phyloP scores from a whole-genome alignment of 2,888 invertebrate species.

The Lepetodrilus schrolli region DNA sequence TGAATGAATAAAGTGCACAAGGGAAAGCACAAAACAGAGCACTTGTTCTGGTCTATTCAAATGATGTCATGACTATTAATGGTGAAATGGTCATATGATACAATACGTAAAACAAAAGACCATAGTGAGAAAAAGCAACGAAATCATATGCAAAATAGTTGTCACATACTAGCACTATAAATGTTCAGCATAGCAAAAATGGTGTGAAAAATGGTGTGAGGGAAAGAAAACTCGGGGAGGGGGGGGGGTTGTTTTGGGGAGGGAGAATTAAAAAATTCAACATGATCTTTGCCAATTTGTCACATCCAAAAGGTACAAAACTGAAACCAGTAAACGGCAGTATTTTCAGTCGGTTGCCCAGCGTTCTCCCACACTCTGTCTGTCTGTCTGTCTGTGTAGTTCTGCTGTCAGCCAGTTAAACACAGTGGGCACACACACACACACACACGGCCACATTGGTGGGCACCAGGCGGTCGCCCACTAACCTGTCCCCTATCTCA shows the following conservation, averaged over 20 bases:
- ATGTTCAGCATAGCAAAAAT: constrained; percentile 16
- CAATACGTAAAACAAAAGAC: constrained; percentile 15
- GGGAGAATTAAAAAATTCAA: constrained; percentile 1
- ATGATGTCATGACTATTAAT: constrained; percentile 14
- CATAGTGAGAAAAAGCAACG: constrained; percentile 14
- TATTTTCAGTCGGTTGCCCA: constrained; percentile 10
- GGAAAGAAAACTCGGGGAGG: too few relatives aligned
- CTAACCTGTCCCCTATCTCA: background rate
- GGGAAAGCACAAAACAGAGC: background rate
- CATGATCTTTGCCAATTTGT: constrained; percentile 22
- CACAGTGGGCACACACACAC: background rate
- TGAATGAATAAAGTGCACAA: too few relatives aligned
- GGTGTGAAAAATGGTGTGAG: too few relatives aligned
- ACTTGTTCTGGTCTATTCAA: background rate
- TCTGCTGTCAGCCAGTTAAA: background rate
- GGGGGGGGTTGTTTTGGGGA: too few relatives aligned
- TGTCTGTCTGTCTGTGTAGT: constrained; percentile 27
- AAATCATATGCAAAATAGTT: constrained; percentile 18
- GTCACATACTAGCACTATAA: constrained; percentile 21
- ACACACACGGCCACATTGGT: background rate
- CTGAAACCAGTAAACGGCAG: constrained; percentile 26
- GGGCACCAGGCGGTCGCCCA: background rate
- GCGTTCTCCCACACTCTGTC: constrained; percentile 20
- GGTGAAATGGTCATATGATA: constrained; percentile 8
- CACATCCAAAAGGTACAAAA: constrained; percentile 26